Conservation (phyloP, 2,113 vertebrate genomes). For the Sylvia atricapilla region DNA sequence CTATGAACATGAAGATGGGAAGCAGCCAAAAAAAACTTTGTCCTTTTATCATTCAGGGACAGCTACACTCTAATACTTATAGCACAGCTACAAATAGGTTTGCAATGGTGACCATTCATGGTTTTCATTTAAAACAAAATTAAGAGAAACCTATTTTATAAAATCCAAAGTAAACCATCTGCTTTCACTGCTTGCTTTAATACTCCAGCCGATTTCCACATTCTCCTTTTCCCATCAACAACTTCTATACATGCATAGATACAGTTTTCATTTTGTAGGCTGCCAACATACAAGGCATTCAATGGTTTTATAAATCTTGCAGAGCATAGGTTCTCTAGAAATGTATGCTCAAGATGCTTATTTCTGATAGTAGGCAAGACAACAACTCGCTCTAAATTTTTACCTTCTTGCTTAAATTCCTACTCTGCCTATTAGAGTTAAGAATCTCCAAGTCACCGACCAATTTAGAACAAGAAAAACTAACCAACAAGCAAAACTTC, state of each 20-base stretch:
- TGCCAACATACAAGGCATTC: not conserved
- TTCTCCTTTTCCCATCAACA: not conserved
- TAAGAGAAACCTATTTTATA: slow-evolving; percentile 58
- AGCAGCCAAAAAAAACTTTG: not conserved
- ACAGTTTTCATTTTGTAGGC: not conserved
- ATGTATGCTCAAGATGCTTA: not conserved
- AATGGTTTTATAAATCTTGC: not conserved
- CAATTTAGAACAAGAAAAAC: not conserved
- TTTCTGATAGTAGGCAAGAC: not conserved
- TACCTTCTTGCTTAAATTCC: not conserved
- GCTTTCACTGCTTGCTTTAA: slow-evolving; percentile 30
- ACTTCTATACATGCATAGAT: not conserved
- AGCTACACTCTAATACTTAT: not conserved
- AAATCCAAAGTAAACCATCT: slow-evolving; percentile 34
- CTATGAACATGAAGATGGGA: not conserved
- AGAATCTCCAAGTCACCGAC: not conserved
- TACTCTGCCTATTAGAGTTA: not conserved
- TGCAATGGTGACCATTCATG: not conserved
- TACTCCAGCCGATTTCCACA: not conserved
- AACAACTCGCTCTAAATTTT: not conserved
- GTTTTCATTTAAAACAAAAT: slow-evolving; percentile 49
- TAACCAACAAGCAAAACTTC: not conserved
- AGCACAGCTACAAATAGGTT: slow-evolving; percentile 8
- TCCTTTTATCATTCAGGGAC: not conserved
- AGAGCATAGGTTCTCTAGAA: not conserved